Evolutionary conservation across 2,113 vertebrate genomes (phyloP), one percentile per base, ranked within the genome.

Genomic region (Dasyprocta punctata): DNA sequence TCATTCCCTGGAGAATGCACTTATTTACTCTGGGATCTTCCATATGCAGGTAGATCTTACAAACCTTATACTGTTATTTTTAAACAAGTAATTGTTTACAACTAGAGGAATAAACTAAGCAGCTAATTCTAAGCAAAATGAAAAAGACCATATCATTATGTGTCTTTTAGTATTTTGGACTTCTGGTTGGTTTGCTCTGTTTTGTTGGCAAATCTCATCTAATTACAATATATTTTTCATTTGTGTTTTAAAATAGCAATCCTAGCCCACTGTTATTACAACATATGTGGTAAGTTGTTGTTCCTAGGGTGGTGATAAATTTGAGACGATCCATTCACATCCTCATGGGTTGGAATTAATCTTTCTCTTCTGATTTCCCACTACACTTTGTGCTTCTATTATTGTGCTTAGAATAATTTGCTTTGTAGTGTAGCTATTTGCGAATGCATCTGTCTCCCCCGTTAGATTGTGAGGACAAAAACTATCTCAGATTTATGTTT

Each of bases 251-350:
- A 96, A 96, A 96, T 94, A 92, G 82, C 95, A 80, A 90, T 95
- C 87, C 63, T 44, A 83, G 60, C 92, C 96, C 95, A 92, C 88
- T 94, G 90, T 96, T 95, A 95, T 94, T 93, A 91, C 89, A 96
- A 71, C 94, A 83, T 97, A 94, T 95, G 85, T 90, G 77, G 77
- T 78, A 92, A 88, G 95, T 95, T 97, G 89, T 96, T 96, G 88
- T 95, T 96, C 92, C 97, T 96, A 88, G 85, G 93, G 87, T 97
- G 90, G 95, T 97, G 94, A 97, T 97, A 97, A 97, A 97, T 97
- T 97, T 63, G 30, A 95, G 92, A 94, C 0, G 30, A 95, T 71
- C 92, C 90, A 97, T 95, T 97, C 95, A 44, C 88, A 83, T 92
- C 60, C 96, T 97, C 83, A 60, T 73, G 94, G 90, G 85, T 90